A percentile compares a stretch with the other conserved stretches of the same genome.
Conservation (phyloP, 2,113 vertebrate species). For the Irena cyanogastra region DNA sequence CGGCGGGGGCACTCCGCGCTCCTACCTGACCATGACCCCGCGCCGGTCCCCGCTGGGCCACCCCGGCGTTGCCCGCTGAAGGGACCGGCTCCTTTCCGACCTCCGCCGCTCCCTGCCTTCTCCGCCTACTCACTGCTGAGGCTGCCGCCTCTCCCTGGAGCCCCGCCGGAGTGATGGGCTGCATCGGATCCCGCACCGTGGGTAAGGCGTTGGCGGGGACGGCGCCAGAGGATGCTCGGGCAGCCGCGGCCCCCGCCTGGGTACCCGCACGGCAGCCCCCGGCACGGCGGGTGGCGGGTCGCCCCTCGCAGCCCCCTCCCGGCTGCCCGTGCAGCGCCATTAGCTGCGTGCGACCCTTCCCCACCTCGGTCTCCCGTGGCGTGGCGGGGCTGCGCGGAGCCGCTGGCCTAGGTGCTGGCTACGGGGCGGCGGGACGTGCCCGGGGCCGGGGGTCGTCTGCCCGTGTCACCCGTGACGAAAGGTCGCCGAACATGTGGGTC, state of each 20-base stretch:
- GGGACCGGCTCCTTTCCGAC: not conserved
- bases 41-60: not conserved
- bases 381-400: not conserved
- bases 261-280: not conserved
- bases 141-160: conserved; percentile 17
- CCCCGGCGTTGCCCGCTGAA: conserved; percentile 51
- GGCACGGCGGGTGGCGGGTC: not conserved
- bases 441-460: not conserved
- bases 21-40: conserved; percentile 13
- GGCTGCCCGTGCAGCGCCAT: not conserved
- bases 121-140: not conserved
- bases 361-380: not conserved
- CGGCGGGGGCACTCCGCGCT: conserved; percentile 18
- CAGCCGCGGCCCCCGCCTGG: not conserved
- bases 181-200: conserved; percentile 79
- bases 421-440: not conserved
- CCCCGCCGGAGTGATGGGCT: conserved; percentile 73
- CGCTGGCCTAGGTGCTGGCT: not conserved
- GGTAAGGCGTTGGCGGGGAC: conserved; percentile 70
- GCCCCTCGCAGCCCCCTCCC: not conserved
- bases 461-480: not conserved
- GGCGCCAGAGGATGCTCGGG: not conserved
- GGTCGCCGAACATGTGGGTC: conserved; percentile 29
- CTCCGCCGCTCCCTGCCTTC: not conserved
- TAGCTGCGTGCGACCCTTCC: not conserved